Conservation (phyloP, 2,113 vertebrate genomes). For the Notarius lentiginosus region DNA sequence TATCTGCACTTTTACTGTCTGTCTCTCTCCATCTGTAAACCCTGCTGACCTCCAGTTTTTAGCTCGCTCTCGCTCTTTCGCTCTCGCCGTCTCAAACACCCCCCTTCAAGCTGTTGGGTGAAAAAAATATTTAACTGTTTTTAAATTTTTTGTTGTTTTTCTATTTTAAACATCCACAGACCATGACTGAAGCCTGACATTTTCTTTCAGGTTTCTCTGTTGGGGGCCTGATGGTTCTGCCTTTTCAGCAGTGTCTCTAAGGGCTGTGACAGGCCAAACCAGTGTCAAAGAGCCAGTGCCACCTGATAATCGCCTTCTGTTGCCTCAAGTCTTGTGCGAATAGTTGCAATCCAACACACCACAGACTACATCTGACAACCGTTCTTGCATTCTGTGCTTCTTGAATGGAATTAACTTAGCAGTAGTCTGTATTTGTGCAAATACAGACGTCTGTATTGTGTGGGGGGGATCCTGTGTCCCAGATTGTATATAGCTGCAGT, state of each 20-base stretch:
- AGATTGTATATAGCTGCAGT: neutral
- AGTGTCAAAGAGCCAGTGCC: neutral
- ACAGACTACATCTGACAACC: neutral
- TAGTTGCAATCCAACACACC: neutral
- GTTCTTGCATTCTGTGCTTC: constrained; percentile 7
- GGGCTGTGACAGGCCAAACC: neutral
- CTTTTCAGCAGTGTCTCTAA: constrained; percentile 2
- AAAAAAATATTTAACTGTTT: neutral
- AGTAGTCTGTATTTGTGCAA: neutral
- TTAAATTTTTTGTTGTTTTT: neutral
- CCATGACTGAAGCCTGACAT: constrained; percentile 4
- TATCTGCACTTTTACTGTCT: constrained; percentile 18
- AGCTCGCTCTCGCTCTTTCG: neutral
- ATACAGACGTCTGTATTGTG: too few relatives aligned
- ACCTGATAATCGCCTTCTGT: constrained; percentile 21
- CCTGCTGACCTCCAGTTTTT: constrained; percentile 18
- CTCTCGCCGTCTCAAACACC: neutral
- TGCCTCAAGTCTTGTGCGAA: constrained; percentile 11
- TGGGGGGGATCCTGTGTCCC: too few relatives aligned
- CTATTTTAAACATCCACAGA: neutral
- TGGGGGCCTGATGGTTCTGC: neutral
- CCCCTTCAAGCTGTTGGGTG: neutral
- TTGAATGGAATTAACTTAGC: neutral
- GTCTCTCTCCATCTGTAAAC: neutral
- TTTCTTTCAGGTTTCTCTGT: constrained; percentile 14